A percentile compares a stretch with the other conserved stretches of the same genome.
Conservation (phyloP, 2,113 vertebrate species). For the Notechis scutatus region DNA sequence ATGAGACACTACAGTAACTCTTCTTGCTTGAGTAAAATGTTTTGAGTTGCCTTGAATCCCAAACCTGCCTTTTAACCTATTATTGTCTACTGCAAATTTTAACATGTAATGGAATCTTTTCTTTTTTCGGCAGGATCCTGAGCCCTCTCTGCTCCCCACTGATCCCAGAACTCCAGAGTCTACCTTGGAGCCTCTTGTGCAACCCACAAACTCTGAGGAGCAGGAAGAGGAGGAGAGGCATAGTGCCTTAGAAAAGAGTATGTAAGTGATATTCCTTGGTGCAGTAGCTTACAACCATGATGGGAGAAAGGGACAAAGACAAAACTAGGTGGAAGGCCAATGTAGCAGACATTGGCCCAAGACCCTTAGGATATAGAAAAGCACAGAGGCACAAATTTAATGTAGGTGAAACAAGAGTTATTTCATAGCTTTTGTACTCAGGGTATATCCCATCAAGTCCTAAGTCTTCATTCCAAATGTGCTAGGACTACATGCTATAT, state of each 20-base stretch:
- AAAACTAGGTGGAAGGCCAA: background rate
- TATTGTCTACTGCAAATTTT: background rate
- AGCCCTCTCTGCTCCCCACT: background rate
- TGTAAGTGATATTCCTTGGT: slow-evolving; percentile 70
- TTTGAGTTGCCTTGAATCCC: background rate
- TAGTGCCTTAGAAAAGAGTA: slow-evolving; percentile 72
- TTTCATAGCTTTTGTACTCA: background rate
- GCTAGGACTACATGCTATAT: background rate
- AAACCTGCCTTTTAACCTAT: background rate
- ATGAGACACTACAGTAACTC: background rate
- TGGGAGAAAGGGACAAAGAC: background rate
- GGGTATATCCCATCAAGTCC: background rate
- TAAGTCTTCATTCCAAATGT: background rate
- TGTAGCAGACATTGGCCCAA: background rate
- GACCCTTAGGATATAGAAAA: background rate
- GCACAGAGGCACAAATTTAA: background rate
- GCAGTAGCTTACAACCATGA: background rate
- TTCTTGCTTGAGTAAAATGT: background rate
- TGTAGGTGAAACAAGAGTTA: background rate
- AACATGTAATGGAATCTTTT: background rate
- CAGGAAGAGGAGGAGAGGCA: slow-evolving; percentile 27
- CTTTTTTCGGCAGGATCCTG: background rate
- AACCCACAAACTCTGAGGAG: slow-evolving; percentile 1
- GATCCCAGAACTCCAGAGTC: background rate
- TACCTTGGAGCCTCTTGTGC: background rate